Evolutionary conservation across 2,888 invertebrate species (phyloP).

Genomic region (Amiota minor): DNA sequence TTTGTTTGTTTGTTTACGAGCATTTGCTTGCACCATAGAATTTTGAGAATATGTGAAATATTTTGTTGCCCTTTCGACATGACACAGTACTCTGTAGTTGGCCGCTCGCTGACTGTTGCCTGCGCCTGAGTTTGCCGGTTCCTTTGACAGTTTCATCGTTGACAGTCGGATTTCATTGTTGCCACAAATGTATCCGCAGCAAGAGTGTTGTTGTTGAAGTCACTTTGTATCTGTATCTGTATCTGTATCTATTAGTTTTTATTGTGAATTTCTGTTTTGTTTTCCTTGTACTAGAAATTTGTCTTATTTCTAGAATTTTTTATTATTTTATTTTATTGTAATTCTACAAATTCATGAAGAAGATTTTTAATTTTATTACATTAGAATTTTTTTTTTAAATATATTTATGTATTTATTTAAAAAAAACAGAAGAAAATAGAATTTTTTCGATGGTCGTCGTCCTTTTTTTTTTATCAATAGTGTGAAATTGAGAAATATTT

Average conservation of each 20-base stretch:
- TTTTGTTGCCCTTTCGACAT: conserved; percentile 22
- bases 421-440: conserved; percentile 40
- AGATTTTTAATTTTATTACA: no score
- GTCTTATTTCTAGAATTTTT: conserved; percentile 7
- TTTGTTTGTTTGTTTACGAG: neutral
- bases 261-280: conserved; percentile 46
- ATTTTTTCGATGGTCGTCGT: neutral
- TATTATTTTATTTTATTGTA: no score
- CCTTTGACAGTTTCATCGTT: neutral
- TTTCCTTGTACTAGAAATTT: conserved; percentile 34
- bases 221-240: neutral
- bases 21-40: neutral
- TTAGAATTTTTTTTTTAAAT: neutral
- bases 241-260: conserved; percentile 27
- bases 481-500: conserved; percentile 33
- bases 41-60: conserved; percentile 3
- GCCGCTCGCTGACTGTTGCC: neutral
- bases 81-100: neutral
- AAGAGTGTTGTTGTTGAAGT: neutral
- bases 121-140: neutral
- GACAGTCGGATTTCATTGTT: neutral
- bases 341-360: no score
- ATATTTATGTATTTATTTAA: conserved; percentile 36
- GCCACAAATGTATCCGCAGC: conserved; percentile 1
- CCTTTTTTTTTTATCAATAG: conserved; percentile 39